These are phyloP conservation scores for Baryphthengus martii DNA, from an alignment of 2,113 vertebrate genomes.

Conservation along the genomic window DNA sequence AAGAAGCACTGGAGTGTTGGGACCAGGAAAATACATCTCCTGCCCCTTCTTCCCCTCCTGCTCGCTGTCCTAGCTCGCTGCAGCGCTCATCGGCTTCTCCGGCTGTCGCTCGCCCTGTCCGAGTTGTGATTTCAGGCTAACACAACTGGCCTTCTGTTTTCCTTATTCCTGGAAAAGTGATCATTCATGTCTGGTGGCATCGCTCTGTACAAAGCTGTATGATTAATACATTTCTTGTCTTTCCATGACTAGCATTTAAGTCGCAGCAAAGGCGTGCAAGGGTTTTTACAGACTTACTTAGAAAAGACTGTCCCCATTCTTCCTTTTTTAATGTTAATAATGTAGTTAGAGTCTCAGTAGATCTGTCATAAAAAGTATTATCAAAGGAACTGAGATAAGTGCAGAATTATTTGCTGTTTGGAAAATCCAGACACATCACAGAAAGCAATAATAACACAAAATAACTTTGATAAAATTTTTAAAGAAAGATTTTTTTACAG, in stretches of 20 bases:
- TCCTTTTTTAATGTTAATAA: conserved; percentile 18
- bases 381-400: conserved; percentile 36
- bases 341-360: background rate
- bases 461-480: conserved; percentile 46
- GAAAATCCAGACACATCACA: conserved; percentile 47
- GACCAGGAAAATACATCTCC: background rate
- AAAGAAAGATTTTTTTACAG: conserved; percentile 13
- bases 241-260: background rate
- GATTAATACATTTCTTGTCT: background rate
- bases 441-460: conserved; percentile 34
- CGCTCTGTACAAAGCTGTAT: background rate
- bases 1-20: background rate
- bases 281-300: background rate
- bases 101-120: rapidly evolving
- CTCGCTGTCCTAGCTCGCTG: too few species aligned
- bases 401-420: conserved; percentile 53
- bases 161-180: background rate
- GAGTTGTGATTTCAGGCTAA: background rate
- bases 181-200: background rate
- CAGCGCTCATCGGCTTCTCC: background rate
- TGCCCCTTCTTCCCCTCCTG: background rate
- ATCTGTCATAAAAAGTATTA: conserved; percentile 13
- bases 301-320: conserved; percentile 7
- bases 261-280: background rate
- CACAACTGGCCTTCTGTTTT: background rate